Evolutionary conservation across 2,797 vertebrate species (phyloP).

Genomic region (Cyprinella venusta): DNA sequence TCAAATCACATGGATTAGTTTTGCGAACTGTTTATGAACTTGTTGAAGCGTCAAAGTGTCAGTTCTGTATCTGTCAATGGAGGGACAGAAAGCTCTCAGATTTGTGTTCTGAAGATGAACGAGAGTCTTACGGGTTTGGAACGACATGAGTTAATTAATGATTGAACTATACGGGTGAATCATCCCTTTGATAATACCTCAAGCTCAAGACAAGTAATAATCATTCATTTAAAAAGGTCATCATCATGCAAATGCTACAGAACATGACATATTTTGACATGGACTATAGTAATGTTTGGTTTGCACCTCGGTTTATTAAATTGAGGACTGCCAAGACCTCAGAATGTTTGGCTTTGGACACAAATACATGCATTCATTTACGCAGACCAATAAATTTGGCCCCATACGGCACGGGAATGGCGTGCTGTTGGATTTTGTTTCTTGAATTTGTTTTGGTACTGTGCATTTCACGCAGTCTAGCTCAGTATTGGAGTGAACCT

Average conservation of each 20-base stretch:
- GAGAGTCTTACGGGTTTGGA: background rate
- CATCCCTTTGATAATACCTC: background rate
- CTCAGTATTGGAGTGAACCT: constrained; percentile 17
- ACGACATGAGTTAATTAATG: background rate
- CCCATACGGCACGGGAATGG: constrained; percentile 35
- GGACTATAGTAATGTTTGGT: constrained; percentile 39
- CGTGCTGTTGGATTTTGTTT: constrained; percentile 26
- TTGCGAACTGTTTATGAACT: too few relatives aligned
- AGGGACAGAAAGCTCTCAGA: too few relatives aligned
- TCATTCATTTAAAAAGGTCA: background rate
- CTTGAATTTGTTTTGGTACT: constrained; percentile 28
- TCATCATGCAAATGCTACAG: background rate
- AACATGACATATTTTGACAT: constrained; percentile 45
- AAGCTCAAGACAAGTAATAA: background rate
- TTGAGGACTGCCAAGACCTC: constrained; percentile 59
- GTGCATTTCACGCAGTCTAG: constrained; percentile 42
- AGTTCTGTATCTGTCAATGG: too few relatives aligned
- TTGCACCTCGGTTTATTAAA: constrained; percentile 63
- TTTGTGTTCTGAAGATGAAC: background rate
- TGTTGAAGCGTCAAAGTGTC: too few relatives aligned
- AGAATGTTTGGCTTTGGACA: constrained; percentile 60
- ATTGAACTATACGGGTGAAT: background rate
- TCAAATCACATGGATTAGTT: too few relatives aligned
- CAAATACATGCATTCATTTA: constrained; percentile 64
- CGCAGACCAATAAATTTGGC: constrained; percentile 55